Conservation (phyloP, 2,797 vertebrate genomes). For the Hippopotamyrus pictus region DNA sequence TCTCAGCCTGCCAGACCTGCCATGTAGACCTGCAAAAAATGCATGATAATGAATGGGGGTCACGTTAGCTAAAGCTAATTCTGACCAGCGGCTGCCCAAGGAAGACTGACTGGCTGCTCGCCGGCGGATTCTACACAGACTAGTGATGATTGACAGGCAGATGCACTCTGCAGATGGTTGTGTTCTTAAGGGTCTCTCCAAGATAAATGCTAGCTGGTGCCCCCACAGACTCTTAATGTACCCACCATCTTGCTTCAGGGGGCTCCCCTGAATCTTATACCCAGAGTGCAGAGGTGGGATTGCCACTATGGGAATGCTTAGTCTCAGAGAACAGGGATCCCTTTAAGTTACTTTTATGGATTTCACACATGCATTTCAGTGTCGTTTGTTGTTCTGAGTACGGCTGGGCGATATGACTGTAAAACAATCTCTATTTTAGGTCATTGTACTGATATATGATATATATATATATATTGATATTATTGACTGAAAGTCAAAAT, state of each 20-base stretch:
- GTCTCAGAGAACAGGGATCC: neutral
- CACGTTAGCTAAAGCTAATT: neutral
- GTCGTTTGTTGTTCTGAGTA: neutral
- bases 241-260: neutral
- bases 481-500: neutral
- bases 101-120: slow-evolving; percentile 16
- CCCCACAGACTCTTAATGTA: neutral
- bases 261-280: neutral
- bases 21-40: neutral
- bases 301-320: neutral
- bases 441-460: neutral
- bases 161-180: slow-evolving; percentile 13
- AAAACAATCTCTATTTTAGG: neutral
- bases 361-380: neutral
- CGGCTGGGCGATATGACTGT: neutral
- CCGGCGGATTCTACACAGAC: slow-evolving; percentile 23
- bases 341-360: neutral
- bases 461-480: neutral
- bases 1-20: neutral
- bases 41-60: neutral
- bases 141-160: slow-evolving; percentile 35
- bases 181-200: slow-evolving; percentile 40
- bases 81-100: neutral
- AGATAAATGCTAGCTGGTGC: slow-evolving; percentile 35
- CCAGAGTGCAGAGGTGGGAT: neutral